Percentiles rank a stretch among this genome's conserved stretches.
Evolutionary conservation across 2,888 invertebrate genomes (phyloP).

Genomic region (Oscheius sp.): DNA sequence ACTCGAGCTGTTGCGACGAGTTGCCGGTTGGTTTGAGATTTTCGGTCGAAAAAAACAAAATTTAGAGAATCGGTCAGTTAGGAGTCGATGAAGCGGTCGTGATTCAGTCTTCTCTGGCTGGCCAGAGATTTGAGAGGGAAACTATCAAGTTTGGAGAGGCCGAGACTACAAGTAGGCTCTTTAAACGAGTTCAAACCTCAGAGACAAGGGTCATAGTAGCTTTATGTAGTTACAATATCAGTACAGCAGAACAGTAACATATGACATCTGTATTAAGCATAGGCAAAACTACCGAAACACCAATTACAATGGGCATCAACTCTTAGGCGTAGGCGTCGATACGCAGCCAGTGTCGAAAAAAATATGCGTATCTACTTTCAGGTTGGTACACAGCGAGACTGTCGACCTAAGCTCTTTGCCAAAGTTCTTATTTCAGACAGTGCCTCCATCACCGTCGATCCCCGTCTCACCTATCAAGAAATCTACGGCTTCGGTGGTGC

Average conservation of each 20-base stretch:
- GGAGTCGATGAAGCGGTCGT: slow-evolving; percentile 44
- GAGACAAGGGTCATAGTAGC: not conserved
- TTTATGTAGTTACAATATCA: not conserved
- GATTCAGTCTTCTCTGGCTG: slow-evolving; percentile 46
- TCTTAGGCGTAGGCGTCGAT: too few species aligned
- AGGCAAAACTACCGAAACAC: too few species aligned
- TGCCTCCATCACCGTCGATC: slow-evolving; percentile 40
- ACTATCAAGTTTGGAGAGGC: not conserved
- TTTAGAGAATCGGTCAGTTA: slow-evolving; percentile 44
- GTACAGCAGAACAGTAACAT: too few species aligned
- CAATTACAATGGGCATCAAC: too few species aligned
- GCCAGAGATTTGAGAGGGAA: slow-evolving; percentile 48
- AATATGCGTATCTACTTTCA: too few species aligned
- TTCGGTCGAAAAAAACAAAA: not conserved
- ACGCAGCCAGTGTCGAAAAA: too few species aligned
- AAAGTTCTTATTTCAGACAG: slow-evolving; percentile 1
- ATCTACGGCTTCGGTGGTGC: slow-evolving; percentile 89
- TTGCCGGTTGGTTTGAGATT: slow-evolving; percentile 1
- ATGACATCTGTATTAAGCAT: too few species aligned
- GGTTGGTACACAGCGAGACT: too few species aligned
- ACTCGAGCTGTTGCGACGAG: slow-evolving; percentile 63
- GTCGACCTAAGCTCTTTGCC: too few species aligned
- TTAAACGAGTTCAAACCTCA: too few species aligned
- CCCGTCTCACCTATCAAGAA: slow-evolving; percentile 77
- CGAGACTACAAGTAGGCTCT: not conserved